Evolutionary conservation across 2,113 vertebrate genomes (phyloP).

Genomic region (Fulmarus glacialis): DNA sequence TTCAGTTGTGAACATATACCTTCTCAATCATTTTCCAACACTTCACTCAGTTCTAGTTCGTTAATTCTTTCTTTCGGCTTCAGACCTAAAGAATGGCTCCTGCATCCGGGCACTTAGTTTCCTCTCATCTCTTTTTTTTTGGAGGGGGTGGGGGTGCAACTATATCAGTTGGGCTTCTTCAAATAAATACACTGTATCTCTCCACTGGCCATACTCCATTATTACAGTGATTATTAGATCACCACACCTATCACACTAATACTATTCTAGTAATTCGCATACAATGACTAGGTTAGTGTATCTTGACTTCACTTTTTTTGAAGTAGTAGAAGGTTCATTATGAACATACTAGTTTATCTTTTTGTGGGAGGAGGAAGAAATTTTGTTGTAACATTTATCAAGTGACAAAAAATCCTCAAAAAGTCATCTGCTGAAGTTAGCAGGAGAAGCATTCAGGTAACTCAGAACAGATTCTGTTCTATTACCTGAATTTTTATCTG

Average conservation of each 20-base stretch:
- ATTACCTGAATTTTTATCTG: background rate
- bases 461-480: background rate
- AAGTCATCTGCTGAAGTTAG: background rate
- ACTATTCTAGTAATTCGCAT: background rate
- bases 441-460: background rate
- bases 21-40: background rate
- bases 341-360: background rate
- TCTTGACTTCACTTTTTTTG: background rate
- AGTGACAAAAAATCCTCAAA: background rate
- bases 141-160: background rate
- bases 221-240: background rate
- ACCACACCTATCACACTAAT: background rate
- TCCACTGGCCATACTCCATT: background rate
- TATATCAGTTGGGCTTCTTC: background rate
- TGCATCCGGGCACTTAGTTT: background rate
- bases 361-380: background rate
- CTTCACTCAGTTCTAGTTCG: background rate
- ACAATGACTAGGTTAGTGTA: background rate
- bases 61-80: background rate
- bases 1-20: background rate
- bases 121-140: background rate
- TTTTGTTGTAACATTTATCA: background rate
- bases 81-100: background rate
- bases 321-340: background rate
- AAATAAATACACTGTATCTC: background rate